Percentiles rank a stretch among this genome's conserved stretches.
Conservation (phyloP, 2,113 vertebrate species). For the Microtus richardsoni region DNA sequence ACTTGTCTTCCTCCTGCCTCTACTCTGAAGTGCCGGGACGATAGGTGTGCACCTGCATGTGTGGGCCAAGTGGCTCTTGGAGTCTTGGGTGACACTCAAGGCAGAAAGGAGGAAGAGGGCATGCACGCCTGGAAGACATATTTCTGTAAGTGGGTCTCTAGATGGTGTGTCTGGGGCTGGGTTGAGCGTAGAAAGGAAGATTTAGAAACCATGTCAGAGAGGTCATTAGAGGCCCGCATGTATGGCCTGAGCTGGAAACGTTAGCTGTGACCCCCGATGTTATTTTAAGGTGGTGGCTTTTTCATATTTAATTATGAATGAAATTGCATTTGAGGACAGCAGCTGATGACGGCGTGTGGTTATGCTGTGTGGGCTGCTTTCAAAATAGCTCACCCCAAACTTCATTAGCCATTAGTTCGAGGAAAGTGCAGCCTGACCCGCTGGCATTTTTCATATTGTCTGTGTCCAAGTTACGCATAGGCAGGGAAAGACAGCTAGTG, state of each 20-base stretch:
- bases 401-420: slow-evolving; percentile 83
- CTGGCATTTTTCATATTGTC: slow-evolving; percentile 34
- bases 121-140: background rate
- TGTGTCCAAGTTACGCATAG: background rate
- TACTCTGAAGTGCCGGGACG: background rate
- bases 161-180: background rate
- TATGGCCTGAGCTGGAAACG: slow-evolving; percentile 71
- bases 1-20: background rate
- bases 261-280: slow-evolving; percentile 85
- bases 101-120: background rate
- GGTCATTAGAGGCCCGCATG: background rate
- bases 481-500: background rate
- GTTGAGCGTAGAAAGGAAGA: background rate
- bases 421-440: slow-evolving; percentile 70
- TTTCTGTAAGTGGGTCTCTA: background rate
- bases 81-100: background rate
- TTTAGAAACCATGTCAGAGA: background rate
- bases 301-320: slow-evolving; percentile 90
- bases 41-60: background rate
- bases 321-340: slow-evolving; percentile 86
- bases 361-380: slow-evolving; percentile 83
- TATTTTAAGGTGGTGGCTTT: slow-evolving; percentile 88
- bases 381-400: slow-evolving; percentile 87
- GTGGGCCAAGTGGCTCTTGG: background rate
- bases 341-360: slow-evolving; percentile 85